These are phyloP conservation scores for Patella caerulea DNA, from an alignment of 2,888 invertebrate species.

Conservation along the genomic window DNA sequence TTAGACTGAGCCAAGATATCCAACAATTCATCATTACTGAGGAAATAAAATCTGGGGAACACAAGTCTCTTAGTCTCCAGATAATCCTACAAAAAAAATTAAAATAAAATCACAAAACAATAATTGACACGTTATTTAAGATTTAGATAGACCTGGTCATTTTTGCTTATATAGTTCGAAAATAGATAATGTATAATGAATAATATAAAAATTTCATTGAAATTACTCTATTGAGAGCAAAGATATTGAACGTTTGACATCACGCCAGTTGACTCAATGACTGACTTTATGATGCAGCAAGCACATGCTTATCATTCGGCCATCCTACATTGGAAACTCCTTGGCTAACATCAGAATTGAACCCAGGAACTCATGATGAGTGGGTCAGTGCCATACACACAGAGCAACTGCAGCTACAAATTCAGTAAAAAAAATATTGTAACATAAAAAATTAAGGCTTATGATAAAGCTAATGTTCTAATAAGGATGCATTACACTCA, in stretches of 20 bases:
- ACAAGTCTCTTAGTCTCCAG: conserved; percentile 70
- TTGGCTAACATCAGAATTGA: too few species aligned
- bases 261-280: too few species aligned
- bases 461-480: not conserved
- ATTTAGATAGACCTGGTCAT: too few species aligned
- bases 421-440: not conserved
- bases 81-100: conserved; percentile 62
- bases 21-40: conserved; percentile 71
- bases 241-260: too few species aligned
- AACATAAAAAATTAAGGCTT: not conserved
- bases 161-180: too few species aligned
- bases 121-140: too few species aligned
- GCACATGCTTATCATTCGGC: too few species aligned
- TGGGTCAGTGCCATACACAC: not conserved
- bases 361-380: too few species aligned
- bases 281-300: too few species aligned
- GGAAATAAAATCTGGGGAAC: conserved; percentile 71
- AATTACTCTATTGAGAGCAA: too few species aligned
- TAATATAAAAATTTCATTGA: not conserved
- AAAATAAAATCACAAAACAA: not conserved
- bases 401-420: not conserved
- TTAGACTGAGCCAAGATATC: conserved; percentile 71
- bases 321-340: too few species aligned
- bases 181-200: too few species aligned
- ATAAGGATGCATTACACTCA: not conserved